phyloP scores from a whole-genome alignment of 2,888 invertebrate genomes.

The Plagiodera versicolora region DNA sequence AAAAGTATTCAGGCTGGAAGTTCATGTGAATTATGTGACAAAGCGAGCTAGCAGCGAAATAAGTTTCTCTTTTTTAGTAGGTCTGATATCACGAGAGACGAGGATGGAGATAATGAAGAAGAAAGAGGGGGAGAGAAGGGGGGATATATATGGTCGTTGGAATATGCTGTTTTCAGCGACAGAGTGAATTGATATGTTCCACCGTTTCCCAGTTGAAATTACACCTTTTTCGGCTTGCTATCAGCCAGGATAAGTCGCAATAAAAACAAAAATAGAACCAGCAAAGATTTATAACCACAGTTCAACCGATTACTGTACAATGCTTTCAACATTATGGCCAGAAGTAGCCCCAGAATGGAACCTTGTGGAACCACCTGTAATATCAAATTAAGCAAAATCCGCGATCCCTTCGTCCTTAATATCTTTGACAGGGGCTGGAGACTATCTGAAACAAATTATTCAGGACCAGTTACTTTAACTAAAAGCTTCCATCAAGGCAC shows the following conservation, averaged over 20 bases:
- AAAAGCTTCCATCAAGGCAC: conserved; percentile 38
- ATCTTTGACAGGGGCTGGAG: background rate
- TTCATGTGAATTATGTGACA: conserved; percentile 21
- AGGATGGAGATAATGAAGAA: background rate
- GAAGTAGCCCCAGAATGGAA: no score
- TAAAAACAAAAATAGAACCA: no score
- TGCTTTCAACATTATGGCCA: no score
- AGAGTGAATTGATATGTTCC: conserved; percentile 10
- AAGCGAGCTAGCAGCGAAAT: conserved; percentile 2
- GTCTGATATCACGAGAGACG: conserved; percentile 7
- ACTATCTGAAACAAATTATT: conserved; percentile 2
- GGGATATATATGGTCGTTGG: conserved; percentile 1
- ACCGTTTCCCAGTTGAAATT: background rate
- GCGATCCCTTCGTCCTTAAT: background rate
- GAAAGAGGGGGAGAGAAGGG: background rate
- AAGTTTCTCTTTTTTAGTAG: conserved; percentile 3
- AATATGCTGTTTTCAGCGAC: conserved; percentile 3
- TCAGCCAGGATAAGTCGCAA: no score
- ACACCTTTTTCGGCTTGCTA: background rate
- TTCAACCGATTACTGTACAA: no score
- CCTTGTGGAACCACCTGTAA: no score
- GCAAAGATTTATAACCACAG: no score
- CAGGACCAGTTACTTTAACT: conserved; percentile 7
- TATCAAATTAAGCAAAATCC: background rate
- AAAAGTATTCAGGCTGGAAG: conserved; percentile 19